phyloP scores from a whole-genome alignment of 2,113 vertebrate genomes.

The Ardeotis arabs region DNA sequence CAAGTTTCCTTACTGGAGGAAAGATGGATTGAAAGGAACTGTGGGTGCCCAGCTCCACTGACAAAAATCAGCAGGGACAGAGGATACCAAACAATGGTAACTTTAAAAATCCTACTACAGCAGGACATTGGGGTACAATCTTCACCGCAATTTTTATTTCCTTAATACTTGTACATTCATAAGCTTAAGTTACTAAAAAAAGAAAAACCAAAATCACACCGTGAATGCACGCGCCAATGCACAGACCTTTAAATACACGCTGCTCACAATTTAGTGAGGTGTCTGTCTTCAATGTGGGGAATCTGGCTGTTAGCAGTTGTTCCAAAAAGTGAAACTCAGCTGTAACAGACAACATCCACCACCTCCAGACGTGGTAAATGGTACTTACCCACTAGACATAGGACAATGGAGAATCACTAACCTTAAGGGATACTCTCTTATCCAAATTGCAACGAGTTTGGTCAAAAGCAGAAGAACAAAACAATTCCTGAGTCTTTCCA shows the following conservation, averaged over 20 bases:
- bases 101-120: neutral
- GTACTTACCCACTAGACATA: neutral
- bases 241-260: neutral
- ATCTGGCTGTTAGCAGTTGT: neutral
- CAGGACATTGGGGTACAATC: neutral
- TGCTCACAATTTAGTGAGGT: neutral
- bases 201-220: neutral
- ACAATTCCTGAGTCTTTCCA: neutral
- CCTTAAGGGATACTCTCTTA: neutral
- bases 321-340: neutral
- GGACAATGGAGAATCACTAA: neutral
- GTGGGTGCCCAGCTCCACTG: neutral
- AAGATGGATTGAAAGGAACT: neutral
- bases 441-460: neutral
- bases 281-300: neutral
- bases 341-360: neutral
- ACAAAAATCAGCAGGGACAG: neutral
- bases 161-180: neutral
- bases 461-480: neutral
- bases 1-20: neutral
- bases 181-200: neutral
- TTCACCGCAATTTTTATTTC: neutral
- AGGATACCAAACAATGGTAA: neutral
- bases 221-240: fast-evolving
- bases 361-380: neutral